Conservation (phyloP, 2,113 vertebrate genomes). For the Epinephelus moara region DNA sequence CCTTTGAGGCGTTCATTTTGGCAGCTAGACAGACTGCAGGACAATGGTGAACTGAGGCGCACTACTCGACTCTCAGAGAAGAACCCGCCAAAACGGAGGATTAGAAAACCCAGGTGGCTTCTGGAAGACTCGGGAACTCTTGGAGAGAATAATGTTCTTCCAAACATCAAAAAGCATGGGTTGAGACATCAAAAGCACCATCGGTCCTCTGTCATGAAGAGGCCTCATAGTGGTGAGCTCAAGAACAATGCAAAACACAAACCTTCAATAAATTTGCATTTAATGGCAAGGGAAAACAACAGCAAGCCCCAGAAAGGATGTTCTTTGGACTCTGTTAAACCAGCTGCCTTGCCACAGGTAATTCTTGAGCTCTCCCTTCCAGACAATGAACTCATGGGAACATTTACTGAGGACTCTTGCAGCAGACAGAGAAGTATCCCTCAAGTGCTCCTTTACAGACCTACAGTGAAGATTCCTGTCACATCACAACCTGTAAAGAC, state of each 20-base stretch:
- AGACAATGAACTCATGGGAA: constrained; percentile 83
- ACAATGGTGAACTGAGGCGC: constrained; percentile 74
- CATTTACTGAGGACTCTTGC: constrained; percentile 68
- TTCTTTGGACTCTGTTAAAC: constrained; percentile 2
- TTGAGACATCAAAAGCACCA: constrained; percentile 62
- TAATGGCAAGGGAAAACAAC: constrained; percentile 32
- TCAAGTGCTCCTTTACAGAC: constrained; percentile 72
- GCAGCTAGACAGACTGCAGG: constrained; percentile 78
- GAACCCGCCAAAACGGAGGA: constrained; percentile 79
- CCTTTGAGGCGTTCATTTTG: constrained; percentile 83
- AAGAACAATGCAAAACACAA: constrained; percentile 67
- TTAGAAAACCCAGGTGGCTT: constrained; percentile 83
- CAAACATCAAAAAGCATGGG: constrained; percentile 65
- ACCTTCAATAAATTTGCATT: constrained; percentile 20
- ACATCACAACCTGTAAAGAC: constrained; percentile 38
- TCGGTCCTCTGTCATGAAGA: constrained; percentile 26
- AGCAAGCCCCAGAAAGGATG: constrained; percentile 44
- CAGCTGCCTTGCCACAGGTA: constrained; percentile 63
- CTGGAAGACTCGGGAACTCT: constrained; percentile 79
- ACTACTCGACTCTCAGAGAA: constrained; percentile 78
- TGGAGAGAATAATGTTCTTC: constrained; percentile 61
- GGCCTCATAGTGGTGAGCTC: constrained; percentile 28
- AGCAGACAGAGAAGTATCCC: constrained; percentile 55
- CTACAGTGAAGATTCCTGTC: constrained; percentile 57
- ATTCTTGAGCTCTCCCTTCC: constrained; percentile 83